Conservation (phyloP, 2,888 invertebrate species). For the Zootermopsis nevadensis region DNA sequence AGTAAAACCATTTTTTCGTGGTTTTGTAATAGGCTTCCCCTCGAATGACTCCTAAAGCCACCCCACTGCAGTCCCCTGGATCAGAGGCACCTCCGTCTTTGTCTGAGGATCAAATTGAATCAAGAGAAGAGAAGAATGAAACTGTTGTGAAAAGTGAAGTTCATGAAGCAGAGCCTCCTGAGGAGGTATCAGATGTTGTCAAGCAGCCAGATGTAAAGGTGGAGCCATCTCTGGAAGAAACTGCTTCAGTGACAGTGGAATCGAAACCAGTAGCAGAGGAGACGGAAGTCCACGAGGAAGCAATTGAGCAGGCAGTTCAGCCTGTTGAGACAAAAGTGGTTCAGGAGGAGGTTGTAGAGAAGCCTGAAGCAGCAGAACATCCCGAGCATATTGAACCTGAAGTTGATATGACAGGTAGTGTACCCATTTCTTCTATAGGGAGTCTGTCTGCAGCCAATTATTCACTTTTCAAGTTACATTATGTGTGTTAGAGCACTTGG, state of each 20-base stretch:
- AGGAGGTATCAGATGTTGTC: constrained; percentile 38
- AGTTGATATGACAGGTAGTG: constrained; percentile 42
- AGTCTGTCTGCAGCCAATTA: too few species aligned
- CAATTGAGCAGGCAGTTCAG: background rate
- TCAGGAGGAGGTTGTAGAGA: background rate
- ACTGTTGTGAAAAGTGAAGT: constrained; percentile 29
- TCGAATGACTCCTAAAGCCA: constrained; percentile 65
- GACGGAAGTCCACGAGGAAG: constrained; percentile 3
- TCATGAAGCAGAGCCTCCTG: background rate
- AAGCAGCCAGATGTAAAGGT: constrained; percentile 26
- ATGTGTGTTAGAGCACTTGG: too few species aligned
- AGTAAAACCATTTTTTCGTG: too few species aligned
- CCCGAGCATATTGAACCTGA: constrained; percentile 9
- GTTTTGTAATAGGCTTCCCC: constrained; percentile 59
- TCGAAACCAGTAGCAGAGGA: background rate
- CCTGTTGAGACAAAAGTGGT: background rate
- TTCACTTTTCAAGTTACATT: too few species aligned
- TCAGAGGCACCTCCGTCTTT: constrained; percentile 61
- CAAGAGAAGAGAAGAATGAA: constrained; percentile 32
- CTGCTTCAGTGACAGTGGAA: constrained; percentile 14
- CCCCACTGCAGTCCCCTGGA: constrained; percentile 70
- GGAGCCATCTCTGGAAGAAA: background rate
- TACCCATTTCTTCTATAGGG: too few species aligned
- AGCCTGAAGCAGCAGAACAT: constrained; percentile 34
- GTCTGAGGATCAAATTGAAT: constrained; percentile 48